Evolutionary conservation across 2,113 vertebrate species (phyloP), one percentile per base, ranked within the genome.

Genomic region (Ariopsis seemanni): DNA sequence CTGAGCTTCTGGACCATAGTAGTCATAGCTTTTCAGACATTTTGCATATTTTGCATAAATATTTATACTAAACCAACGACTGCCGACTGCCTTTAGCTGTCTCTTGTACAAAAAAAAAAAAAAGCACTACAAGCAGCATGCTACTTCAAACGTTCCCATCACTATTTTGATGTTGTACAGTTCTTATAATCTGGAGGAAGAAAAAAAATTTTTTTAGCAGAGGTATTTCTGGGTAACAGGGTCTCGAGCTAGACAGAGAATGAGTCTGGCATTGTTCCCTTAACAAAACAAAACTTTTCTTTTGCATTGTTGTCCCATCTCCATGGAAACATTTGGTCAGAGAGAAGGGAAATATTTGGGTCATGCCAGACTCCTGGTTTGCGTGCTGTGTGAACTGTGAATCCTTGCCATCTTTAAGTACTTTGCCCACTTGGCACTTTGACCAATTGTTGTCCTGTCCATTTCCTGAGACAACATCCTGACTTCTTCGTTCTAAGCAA

Each of bases 261-360:
- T 48, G 17, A 53, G 85, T 84, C 85, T 83, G 82, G 27, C 90
- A 90, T 92, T 92, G 91, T 93, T 88, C 81, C 84, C 84, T 85
- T 85, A n/a, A 72, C 89, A 84, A 87, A 91, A 91, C 58, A 89
- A 90, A 92, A 84, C 86, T 86, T 88, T 86, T 17, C 48, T 80
- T 60, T 86, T 85, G 90, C 88, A 93, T 92, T 92, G 93, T 93
- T 87, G 83, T 83, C 85, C 57, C 7, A 91, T 93, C 92, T 89
- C 93, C 86, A 90, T 93, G 90, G 93, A 82, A 89, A 93, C 91
- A 10, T 63, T 78, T 5, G 83, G 82, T 88, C 67, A 83, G 86
- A 90, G 83, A 57, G 83, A 75, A 84, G 57, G 58, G 83, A 89
- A 88, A 86, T 90, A 89, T 90, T 88, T 79, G 58, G 90, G 90